Percentiles rank a stretch among this genome's conserved stretches.
Evolutionary conservation across 2,888 invertebrate genomes (phyloP).

Genomic region (Phlogophora meticulosa): DNA sequence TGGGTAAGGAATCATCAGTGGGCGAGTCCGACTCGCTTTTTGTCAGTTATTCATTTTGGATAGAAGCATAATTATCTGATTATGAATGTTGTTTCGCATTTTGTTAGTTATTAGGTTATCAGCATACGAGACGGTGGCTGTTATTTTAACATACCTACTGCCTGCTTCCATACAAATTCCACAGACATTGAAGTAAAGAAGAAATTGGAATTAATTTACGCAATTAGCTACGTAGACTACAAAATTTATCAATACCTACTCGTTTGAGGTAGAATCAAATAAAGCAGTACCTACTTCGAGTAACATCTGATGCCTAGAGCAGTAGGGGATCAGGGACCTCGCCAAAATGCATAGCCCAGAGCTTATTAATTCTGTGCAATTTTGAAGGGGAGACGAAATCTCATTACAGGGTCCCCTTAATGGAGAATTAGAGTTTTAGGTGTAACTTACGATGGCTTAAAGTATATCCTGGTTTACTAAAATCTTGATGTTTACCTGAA

Average conservation of each 20-base stretch:
- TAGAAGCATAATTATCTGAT: too few relatives aligned
- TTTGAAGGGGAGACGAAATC: slow-evolving; percentile 44
- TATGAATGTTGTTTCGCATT: too few relatives aligned
- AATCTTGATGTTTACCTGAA: slow-evolving; percentile 46
- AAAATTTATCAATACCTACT: not conserved
- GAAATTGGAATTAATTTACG: too few relatives aligned
- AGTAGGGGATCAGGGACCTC: slow-evolving; percentile 24
- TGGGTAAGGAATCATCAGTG: too few relatives aligned
- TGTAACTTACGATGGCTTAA: slow-evolving; percentile 42
- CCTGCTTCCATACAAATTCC: too few relatives aligned
- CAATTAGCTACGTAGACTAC: not conserved
- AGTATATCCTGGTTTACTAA: slow-evolving; percentile 21
- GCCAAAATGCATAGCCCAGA: slow-evolving; percentile 35
- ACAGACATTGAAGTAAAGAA: too few relatives aligned
- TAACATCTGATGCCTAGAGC: slow-evolving; percentile 9
- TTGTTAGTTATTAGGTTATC: too few relatives aligned
- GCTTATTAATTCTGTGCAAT: slow-evolving; percentile 43
- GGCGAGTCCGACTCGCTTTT: too few relatives aligned
- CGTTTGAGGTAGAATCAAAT: not conserved
- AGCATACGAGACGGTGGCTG: too few relatives aligned
- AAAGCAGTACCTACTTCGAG: not conserved
- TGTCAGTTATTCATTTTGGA: too few relatives aligned
- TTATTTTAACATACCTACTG: too few relatives aligned
- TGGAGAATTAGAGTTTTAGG: slow-evolving; percentile 36
- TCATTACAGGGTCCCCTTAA: slow-evolving; percentile 36